Evolutionary conservation across 2,113 vertebrate species (phyloP).

Genomic region (Rhinogobius similis): DNA sequence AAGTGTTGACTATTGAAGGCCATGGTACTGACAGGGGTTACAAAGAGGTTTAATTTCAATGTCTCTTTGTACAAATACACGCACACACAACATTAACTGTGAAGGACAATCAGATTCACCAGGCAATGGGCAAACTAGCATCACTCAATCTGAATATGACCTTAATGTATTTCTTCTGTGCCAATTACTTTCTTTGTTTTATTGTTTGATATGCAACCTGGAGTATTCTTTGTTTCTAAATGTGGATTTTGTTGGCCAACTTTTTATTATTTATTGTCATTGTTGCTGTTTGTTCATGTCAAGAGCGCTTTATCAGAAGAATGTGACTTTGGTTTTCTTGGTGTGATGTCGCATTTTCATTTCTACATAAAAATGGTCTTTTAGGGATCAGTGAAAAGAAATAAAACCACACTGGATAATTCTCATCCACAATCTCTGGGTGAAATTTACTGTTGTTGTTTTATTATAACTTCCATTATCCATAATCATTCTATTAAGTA

Average conservation of each 20-base stretch:
- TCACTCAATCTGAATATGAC: constrained; percentile 69
- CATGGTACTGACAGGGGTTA: constrained; percentile 59
- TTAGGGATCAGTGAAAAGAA: constrained; percentile 71
- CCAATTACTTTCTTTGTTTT: constrained; percentile 70
- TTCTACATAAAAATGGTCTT: constrained; percentile 73
- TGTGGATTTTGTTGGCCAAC: constrained; percentile 68
- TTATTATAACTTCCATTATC: neutral
- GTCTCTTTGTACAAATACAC: constrained; percentile 68
- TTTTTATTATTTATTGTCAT: constrained; percentile 79
- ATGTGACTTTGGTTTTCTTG: constrained; percentile 75
- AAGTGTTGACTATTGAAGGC: constrained; percentile 53
- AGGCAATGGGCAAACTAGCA: constrained; percentile 70
- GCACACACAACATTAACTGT: constrained; percentile 71
- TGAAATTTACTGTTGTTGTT: constrained; percentile 45
- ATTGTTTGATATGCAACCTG: constrained; percentile 77
- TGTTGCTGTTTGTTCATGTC: constrained; percentile 78
- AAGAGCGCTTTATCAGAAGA: constrained; percentile 75
- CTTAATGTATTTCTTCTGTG: constrained; percentile 75
- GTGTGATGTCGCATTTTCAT: constrained; percentile 73
- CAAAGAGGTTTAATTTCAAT: constrained; percentile 50
- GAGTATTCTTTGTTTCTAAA: constrained; percentile 68
- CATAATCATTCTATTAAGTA: no score
- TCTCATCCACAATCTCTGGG: constrained; percentile 63
- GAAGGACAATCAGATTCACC: constrained; percentile 82
- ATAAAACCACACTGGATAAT: constrained; percentile 78